Evolutionary conservation across 2,113 vertebrate species (phyloP).

Genomic region (Cromileptes altivelis): DNA sequence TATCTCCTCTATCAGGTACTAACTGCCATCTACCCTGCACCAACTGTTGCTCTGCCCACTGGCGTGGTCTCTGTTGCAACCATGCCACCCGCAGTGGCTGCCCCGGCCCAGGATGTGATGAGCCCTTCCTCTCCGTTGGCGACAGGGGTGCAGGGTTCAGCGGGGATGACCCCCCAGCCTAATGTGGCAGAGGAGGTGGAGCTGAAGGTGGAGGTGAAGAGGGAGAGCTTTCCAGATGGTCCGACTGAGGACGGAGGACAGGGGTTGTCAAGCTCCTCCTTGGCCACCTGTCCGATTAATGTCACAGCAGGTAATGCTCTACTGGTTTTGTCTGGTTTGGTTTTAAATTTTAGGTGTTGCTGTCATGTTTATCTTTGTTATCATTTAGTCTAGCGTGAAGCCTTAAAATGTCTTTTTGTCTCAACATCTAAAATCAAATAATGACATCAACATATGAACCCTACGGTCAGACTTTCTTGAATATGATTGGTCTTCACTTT

Average conservation of each 20-base stretch:
- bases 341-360: background rate
- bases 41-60: slow-evolving; percentile 80
- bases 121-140: slow-evolving; percentile 66
- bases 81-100: slow-evolving; percentile 77
- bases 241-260: slow-evolving; percentile 46
- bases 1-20: slow-evolving; percentile 79
- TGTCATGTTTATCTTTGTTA: too few relatives aligned
- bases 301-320: slow-evolving; percentile 47
- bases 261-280: background rate
- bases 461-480: background rate
- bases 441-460: background rate
- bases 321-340: background rate
- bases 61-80: slow-evolving; percentile 84
- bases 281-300: background rate
- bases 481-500: too few relatives aligned
- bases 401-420: background rate
- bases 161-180: slow-evolving; percentile 30
- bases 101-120: slow-evolving; percentile 78
- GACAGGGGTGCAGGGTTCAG: slow-evolving; percentile 40
- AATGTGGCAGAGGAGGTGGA: slow-evolving; percentile 34
- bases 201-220: slow-evolving; percentile 72
- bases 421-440: background rate
- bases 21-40: slow-evolving; percentile 88
- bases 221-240: slow-evolving; percentile 53
- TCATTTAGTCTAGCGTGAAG: background rate